Conservation (phyloP, 2,797 vertebrate genomes). For the Lagodon rhomboides region DNA sequence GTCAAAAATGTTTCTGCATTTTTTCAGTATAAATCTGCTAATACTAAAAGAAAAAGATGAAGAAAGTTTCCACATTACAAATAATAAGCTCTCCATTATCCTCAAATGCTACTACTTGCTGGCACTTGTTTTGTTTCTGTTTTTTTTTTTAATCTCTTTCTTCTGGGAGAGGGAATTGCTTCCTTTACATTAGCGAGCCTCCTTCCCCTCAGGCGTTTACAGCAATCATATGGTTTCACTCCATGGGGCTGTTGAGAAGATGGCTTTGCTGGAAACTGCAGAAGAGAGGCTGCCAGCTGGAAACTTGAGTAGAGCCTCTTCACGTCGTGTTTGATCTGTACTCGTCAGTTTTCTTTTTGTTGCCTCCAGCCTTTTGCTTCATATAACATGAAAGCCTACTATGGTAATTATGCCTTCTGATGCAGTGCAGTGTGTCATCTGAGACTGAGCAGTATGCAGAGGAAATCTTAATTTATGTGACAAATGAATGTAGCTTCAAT, state of each 20-base stretch:
- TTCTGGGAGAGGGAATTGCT: slow-evolving; percentile 7
- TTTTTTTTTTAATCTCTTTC: background rate
- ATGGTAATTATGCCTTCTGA: slow-evolving; percentile 20
- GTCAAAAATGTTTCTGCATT: background rate
- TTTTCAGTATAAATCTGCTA: background rate
- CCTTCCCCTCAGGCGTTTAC: slow-evolving; percentile 34
- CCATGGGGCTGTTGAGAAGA: slow-evolving; percentile 31
- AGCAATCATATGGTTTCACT: slow-evolving; percentile 54
- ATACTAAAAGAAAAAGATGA: background rate
- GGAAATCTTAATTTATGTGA: slow-evolving; percentile 4
- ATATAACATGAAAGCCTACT: slow-evolving; percentile 17
- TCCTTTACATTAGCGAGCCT: slow-evolving; percentile 48
- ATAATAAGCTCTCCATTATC: background rate
- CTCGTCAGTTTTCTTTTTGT: slow-evolving; percentile 15
- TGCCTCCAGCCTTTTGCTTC: slow-evolving; percentile 20
- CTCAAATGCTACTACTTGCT: background rate
- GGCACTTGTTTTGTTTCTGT: background rate
- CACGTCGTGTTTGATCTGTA: slow-evolving; percentile 27
- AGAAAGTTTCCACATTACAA: background rate
- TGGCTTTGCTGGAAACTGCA: slow-evolving; percentile 45
- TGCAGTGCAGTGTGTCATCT: slow-evolving; percentile 5
- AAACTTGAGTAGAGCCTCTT: slow-evolving; percentile 29
- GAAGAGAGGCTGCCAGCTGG: slow-evolving; percentile 48
- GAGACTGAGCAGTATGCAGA: background rate
- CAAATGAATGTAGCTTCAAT: slow-evolving; percentile 9